These are phyloP conservation scores for Iphiclides podalirius DNA, from an alignment of 2,888 invertebrate species.

Conservation along the genomic window DNA sequence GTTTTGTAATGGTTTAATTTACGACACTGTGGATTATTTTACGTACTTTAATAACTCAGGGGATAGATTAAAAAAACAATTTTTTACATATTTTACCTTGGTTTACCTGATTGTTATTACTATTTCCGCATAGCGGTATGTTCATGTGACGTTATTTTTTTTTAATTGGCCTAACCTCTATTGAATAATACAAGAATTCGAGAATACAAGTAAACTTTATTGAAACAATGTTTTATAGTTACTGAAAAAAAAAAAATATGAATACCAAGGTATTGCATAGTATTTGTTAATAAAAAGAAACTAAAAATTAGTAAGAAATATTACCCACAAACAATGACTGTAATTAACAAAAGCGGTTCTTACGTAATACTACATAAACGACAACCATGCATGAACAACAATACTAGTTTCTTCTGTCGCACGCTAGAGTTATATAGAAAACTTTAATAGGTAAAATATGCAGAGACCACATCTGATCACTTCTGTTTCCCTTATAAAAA, in stretches of 20 bases:
- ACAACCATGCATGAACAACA: not conserved
- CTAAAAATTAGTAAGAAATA: slow-evolving; percentile 25
- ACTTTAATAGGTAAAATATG: not conserved
- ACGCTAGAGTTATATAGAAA: not conserved
- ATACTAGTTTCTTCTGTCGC: not conserved
- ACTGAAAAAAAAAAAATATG: slow-evolving; percentile 39
- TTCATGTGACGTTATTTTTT: no score
- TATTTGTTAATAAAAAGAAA: slow-evolving; percentile 32
- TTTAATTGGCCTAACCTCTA: no score
- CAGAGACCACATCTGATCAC: not conserved
- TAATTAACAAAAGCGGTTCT: slow-evolving; percentile 6
- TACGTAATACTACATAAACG: slow-evolving; percentile 3
- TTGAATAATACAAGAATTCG: slow-evolving; percentile 24
- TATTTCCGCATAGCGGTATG: no score
- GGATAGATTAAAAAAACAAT: no score
- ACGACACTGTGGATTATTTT: no score
- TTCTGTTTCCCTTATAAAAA: slow-evolving; percentile 2
- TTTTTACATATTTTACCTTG: no score
- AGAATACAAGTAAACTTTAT: slow-evolving; percentile 37
- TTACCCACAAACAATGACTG: slow-evolving; percentile 1
- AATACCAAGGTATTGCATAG: slow-evolving; percentile 33
- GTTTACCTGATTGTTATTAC: no score
- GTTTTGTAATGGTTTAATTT: no score
- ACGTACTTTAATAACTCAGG: no score
- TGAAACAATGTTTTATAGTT: slow-evolving; percentile 31